These are phyloP conservation scores for Micropterix aruncella DNA, from an alignment of 2,888 invertebrate genomes.

Conservation along the genomic window DNA sequence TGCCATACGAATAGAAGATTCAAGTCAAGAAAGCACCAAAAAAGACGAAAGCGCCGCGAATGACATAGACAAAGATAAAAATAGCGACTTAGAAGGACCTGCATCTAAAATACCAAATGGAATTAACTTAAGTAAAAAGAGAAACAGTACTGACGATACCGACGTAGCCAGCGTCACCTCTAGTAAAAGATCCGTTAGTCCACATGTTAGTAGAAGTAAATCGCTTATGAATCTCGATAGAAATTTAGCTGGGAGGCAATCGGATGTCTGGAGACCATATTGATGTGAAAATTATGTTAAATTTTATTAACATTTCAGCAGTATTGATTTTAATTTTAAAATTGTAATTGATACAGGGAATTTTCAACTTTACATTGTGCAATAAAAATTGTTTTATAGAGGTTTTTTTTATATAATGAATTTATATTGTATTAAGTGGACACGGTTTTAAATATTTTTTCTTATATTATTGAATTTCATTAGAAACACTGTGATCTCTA, in stretches of 20 bases:
- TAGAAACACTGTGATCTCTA: too few species aligned
- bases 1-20: constrained; percentile 15
- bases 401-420: too few species aligned
- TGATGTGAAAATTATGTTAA: too few species aligned
- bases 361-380: too few species aligned
- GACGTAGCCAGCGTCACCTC: constrained; percentile 28
- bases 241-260: constrained; percentile 29
- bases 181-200: constrained; percentile 39
- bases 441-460: too few species aligned
- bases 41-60: constrained; percentile 10
- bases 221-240: constrained; percentile 21
- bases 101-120: constrained; percentile 19
- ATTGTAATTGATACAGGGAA: too few species aligned
- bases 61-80: constrained; percentile 10
- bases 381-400: too few species aligned
- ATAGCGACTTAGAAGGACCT: constrained; percentile 4
- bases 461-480: too few species aligned
- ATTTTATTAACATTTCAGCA: too few species aligned
- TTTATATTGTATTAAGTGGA: too few species aligned
- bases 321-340: too few species aligned
- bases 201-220: constrained; percentile 16
- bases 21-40: constrained; percentile 15
- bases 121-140: constrained; percentile 16
- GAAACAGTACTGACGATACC: constrained; percentile 22
- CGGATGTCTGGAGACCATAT: constrained; percentile 73